phyloP scores from a whole-genome alignment of 2,113 vertebrate species.

The Ceyx margarethae region DNA sequence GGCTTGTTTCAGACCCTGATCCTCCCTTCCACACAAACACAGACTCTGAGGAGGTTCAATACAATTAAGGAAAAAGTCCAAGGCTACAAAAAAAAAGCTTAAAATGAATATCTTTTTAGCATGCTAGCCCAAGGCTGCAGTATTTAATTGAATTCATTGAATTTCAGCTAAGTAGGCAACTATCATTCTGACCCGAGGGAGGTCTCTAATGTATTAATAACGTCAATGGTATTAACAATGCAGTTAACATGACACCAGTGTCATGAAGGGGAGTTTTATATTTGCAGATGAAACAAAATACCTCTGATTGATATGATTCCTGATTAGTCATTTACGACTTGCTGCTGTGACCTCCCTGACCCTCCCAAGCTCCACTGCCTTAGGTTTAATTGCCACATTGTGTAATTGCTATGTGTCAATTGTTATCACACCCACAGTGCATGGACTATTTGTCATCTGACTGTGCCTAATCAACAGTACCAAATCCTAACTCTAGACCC shows the following conservation, averaged over 20 bases:
- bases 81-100: conserved; percentile 2
- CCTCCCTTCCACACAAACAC: neutral
- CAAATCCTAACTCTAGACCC: neutral
- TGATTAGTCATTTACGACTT: neutral
- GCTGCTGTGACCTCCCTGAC: neutral
- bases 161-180: conserved; percentile 54
- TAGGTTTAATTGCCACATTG: neutral
- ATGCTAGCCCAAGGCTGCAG: neutral
- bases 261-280: neutral
- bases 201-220: conserved; percentile 24
- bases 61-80: conserved; percentile 15
- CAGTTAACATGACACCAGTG: neutral
- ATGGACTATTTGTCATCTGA: neutral
- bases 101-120: conserved; percentile 36
- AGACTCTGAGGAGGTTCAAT: neutral
- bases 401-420: neutral
- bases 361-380: neutral
- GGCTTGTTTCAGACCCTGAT: neutral
- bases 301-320: neutral
- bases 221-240: conserved; percentile 15
- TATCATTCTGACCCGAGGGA: conserved; percentile 37
- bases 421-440: neutral
- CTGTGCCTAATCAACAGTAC: conserved; percentile 15
- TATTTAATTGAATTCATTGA: conserved; percentile 54
- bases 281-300: neutral